Conservation (phyloP, 2,888 invertebrate genomes). For the Tigriopus californicus region DNA sequence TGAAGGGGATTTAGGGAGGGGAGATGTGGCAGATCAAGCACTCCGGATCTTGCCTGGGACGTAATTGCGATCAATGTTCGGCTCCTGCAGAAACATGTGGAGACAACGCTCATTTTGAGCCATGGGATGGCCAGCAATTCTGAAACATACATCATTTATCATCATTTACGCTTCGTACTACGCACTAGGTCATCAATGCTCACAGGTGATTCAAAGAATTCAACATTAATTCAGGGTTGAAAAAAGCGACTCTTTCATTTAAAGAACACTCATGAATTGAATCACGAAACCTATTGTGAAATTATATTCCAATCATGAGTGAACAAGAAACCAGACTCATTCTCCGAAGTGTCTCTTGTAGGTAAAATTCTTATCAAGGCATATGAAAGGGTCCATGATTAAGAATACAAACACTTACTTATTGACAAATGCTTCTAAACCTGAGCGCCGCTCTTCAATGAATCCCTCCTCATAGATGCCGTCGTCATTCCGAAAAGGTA, state of each 20-base stretch:
- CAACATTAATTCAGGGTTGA: neutral
- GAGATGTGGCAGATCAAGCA: constrained; percentile 26
- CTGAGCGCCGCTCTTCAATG: constrained; percentile 95
- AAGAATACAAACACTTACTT: constrained; percentile 45
- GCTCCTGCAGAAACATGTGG: constrained; percentile 69
- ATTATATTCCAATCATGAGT: too few relatives aligned
- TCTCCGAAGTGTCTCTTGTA: too few relatives aligned
- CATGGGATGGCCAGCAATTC: constrained; percentile 92
- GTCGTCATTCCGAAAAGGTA: constrained; percentile 95
- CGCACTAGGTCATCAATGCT: neutral
- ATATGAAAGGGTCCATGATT: too few relatives aligned
- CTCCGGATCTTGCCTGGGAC: constrained; percentile 97
- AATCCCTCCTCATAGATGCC: constrained; percentile 99
- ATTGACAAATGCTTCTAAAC: constrained; percentile 90
- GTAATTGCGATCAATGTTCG: constrained; percentile 94
- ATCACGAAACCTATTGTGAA: too few relatives aligned
- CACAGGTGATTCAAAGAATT: neutral
- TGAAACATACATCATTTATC: too few relatives aligned
- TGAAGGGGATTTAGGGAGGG: too few relatives aligned
- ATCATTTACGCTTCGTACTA: too few relatives aligned
- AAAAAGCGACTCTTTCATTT: too few relatives aligned
- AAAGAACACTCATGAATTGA: neutral
- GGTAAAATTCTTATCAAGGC: too few relatives aligned
- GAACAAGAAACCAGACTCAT: too few relatives aligned
- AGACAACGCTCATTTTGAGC: constrained; percentile 97